Evolutionary conservation across 2,888 invertebrate species (phyloP).

Genomic region (Galerucella pusilla): DNA sequence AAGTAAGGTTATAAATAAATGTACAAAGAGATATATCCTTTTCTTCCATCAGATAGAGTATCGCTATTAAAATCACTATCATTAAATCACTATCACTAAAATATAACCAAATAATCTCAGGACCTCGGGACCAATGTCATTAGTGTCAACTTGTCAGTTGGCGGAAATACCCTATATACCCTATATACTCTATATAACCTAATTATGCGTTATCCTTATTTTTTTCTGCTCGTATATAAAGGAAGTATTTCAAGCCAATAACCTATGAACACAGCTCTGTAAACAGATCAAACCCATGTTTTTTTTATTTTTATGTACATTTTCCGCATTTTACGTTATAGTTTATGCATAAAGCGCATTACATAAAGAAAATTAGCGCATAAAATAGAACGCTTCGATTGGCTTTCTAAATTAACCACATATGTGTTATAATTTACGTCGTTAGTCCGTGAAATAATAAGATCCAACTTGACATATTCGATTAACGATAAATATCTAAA

Average conservation of each 20-base stretch:
- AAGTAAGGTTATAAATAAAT: too few species aligned
- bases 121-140: too few species aligned
- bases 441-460: background rate
- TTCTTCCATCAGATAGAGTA: too few species aligned
- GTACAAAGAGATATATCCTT: too few species aligned
- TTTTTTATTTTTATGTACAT: background rate
- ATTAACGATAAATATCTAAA: background rate
- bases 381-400: background rate
- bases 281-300: background rate
- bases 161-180: too few species aligned
- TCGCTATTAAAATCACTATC: too few species aligned
- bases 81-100: too few species aligned
- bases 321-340: background rate
- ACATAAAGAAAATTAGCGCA: slow-evolving; percentile 2
- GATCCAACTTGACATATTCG: background rate
- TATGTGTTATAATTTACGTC: slow-evolving; percentile 1
- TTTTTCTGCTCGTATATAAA: background rate
- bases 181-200: too few species aligned
- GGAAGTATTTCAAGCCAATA: background rate
- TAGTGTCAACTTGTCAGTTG: too few species aligned
- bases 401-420: slow-evolving; percentile 1
- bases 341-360: background rate
- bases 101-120: too few species aligned
- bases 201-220: too few species aligned
- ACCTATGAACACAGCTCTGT: background rate